Evolutionary conservation across 1,140 invertebrate genomes (phyloP), one percentile per base, ranked within the genome.

Genomic region (Rhizoglyphus robini): DNA sequence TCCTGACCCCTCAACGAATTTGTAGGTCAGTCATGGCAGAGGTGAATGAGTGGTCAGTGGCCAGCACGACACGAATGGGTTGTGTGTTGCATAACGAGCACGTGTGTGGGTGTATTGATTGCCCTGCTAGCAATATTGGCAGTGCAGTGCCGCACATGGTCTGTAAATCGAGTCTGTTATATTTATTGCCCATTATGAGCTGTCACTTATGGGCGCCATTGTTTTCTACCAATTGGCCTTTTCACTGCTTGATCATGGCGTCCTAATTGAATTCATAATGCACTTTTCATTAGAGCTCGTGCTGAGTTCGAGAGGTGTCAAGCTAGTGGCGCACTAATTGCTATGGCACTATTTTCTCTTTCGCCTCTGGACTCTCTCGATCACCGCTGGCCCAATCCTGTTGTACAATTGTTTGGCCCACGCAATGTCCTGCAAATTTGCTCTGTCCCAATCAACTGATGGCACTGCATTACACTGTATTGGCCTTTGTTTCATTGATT

Each of bases 151-250:
- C 36, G 36, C 18, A 41, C 51, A 27, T 8, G 31, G 51, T 20
- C 23, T 8, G 20, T 20, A 54, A 8, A 54, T 54, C 8, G 8
- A 20, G 20, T 41, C 51, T 23, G 51, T 32, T 54, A 54, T 54
- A 54, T 54, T 54, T 54, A 54, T 54, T 54, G 51, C 51, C 51
- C 51, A 54, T 54, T 54, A 54, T 23, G 31, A 54, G 8, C 51
- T 54, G 51, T 54, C 51, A 54, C 51, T 54, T 32, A 54, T 54
- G 51, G 51, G 51, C 51, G 51, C 51, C 51, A 54, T 54, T 54
- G 51, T 54, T 32, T 23, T n/a, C 8, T 8, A 23, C 51, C 51
- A 54, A 54, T 54, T 54, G 51, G 23, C 20, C 51, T 23, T 11
- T 54, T 20, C 51, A 27, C 51, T 46, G 41, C 41, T 41, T 18